Evolutionary conservation across 1,140 invertebrate species (phyloP).

Genomic region (Diabrotica virgifera): DNA sequence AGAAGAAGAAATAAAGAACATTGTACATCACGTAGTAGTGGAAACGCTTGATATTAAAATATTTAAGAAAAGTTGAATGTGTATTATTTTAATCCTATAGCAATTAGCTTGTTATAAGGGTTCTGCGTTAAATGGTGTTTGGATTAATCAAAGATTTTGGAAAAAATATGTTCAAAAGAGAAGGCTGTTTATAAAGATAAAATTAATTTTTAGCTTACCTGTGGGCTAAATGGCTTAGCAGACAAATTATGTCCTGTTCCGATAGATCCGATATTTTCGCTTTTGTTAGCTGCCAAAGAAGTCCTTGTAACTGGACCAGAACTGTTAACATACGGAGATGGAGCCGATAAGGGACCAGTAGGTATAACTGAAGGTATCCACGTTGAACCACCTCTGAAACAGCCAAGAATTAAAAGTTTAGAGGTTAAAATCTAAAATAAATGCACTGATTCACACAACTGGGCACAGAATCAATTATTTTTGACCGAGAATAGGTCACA

Average conservation of each 20-base stretch:
- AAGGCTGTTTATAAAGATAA: too few species aligned
- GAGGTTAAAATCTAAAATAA: slow-evolving; percentile 24
- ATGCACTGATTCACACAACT: slow-evolving; percentile 20
- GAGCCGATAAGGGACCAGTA: slow-evolving; percentile 59
- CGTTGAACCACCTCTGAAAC: slow-evolving; percentile 69
- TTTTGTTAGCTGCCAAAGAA: slow-evolving; percentile 74
- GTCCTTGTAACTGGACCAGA: slow-evolving; percentile 80
- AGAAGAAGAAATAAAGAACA: too few species aligned
- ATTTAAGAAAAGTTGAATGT: too few species aligned
- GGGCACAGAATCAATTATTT: slow-evolving; percentile 35
- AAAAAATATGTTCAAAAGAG: too few species aligned
- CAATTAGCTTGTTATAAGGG: too few species aligned
- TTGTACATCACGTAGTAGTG: too few species aligned
- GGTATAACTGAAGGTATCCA: slow-evolving; percentile 77
- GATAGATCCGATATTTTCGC: slow-evolving; percentile 64
- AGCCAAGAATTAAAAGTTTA: slow-evolving; percentile 3
- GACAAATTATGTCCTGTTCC: slow-evolving; percentile 83
- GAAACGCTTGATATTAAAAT: too few species aligned
- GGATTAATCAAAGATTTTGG: too few species aligned
- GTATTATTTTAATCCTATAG: too few species aligned
- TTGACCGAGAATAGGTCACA: background rate
- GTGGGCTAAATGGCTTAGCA: slow-evolving; percentile 70
- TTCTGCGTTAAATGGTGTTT: too few species aligned
- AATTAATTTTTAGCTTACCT: slow-evolving; percentile 31
- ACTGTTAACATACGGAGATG: slow-evolving; percentile 56